These are phyloP conservation scores for Pachypanchax playfairii DNA, from an alignment of 2,113 vertebrate species.

Conservation along the genomic window DNA sequence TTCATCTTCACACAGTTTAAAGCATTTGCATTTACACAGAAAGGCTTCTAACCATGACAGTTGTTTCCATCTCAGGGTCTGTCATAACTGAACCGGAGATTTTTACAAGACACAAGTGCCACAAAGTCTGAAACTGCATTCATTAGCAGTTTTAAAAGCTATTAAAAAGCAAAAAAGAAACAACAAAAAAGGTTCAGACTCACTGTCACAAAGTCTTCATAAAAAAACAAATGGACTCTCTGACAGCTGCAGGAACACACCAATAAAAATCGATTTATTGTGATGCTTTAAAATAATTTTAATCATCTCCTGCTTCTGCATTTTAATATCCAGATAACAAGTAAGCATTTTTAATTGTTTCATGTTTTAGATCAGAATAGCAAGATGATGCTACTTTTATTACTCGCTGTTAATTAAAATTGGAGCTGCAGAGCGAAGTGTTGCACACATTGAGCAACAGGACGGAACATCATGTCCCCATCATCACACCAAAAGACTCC, in stretches of 20 bases:
- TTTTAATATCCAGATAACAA: background rate
- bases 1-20: no score
- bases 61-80: no score
- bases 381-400: background rate
- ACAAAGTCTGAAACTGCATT: no score
- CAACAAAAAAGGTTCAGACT: background rate
- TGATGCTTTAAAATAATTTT: background rate
- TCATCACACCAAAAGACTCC: constrained; percentile 7
- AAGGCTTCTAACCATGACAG: no score
- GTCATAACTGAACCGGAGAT: no score
- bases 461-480: constrained; percentile 9
- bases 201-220: background rate
- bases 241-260: no score
- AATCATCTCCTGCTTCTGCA: background rate
- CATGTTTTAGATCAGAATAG: background rate
- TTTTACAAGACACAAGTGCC: no score
- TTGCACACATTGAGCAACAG: constrained; percentile 1
- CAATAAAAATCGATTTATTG: no score
- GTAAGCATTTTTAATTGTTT: background rate
- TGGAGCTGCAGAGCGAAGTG: background rate
- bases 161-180: no score
- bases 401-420: background rate
- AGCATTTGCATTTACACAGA: no score
- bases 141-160: no score
- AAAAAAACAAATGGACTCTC: no score